Evolutionary conservation across 2,113 vertebrate genomes (phyloP).

Genomic region (Procavia capensis): DNA sequence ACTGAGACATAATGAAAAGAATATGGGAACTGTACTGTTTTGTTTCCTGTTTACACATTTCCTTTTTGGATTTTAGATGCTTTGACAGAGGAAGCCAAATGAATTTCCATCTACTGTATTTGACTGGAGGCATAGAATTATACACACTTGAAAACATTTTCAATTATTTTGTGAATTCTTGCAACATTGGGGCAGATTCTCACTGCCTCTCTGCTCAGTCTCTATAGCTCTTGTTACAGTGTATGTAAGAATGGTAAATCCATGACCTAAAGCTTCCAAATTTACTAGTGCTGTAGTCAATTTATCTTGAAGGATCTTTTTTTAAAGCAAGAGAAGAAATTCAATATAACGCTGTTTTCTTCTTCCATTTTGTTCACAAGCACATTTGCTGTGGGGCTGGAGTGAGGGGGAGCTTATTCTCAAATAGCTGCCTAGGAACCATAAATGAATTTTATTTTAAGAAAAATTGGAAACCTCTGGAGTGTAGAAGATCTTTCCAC

Average conservation of each 20-base stretch:
- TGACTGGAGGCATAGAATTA: constrained; percentile 78
- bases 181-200: constrained; percentile 24
- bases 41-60: constrained; percentile 33
- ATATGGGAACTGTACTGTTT: constrained; percentile 65
- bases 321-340: constrained; percentile 48
- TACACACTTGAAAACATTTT: constrained; percentile 74
- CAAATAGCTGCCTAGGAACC: constrained; percentile 54
- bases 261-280: constrained; percentile 49
- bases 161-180: constrained; percentile 72
- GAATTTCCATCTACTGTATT: constrained; percentile 71
- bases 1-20: constrained; percentile 71
- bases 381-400: constrained; percentile 51
- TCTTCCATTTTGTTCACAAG: constrained; percentile 70
- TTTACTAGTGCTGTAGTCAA: constrained; percentile 46
- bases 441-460: constrained; percentile 78
- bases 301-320: constrained; percentile 62
- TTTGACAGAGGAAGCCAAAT: constrained; percentile 79
- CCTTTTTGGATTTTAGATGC: constrained; percentile 76
- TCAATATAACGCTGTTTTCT: constrained; percentile 64
- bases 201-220: constrained; percentile 36
- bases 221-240: constrained; percentile 32
- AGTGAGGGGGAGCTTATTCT: constrained; percentile 19
- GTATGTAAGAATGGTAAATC: constrained; percentile 63
- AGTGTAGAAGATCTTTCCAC: constrained; percentile 72
- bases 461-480: constrained; percentile 81